Evolutionary conservation across 92 coral and sea anemone genomes (phyloP), one percentile per base, ranked within the genome.

Genomic region (Phenganax stokvisi): DNA sequence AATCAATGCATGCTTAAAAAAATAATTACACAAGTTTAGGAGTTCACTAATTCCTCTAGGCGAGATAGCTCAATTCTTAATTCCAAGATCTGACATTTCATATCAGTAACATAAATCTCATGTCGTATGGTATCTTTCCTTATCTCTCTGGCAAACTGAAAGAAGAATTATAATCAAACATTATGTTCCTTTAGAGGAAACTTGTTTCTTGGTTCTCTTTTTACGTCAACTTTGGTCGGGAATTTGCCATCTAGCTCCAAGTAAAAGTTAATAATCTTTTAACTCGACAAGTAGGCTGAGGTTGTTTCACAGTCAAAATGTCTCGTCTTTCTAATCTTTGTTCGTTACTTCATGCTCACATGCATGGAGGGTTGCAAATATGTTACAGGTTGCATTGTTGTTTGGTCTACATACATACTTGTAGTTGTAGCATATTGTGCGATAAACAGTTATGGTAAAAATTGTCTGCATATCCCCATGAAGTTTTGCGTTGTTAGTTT

Each of bases 111-210:
- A 20, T 30, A 51, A 44, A 63, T 64, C 52, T 79, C 74, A 56
- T 28, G 63, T 63, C 47, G 54, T 17, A 79, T 31, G 10, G 57
- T 52, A 63, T 79, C 74, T 52, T 65, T 79, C 57, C 53, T 28
- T 73, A 79, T 63, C 29, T 79, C 74, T 65, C n/a, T 53, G 74
- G 83, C 73, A 37, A 79, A 55, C 83, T 79, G 51, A 65, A 63
- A 12, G 3, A 10, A 3, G 27, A 27, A 65, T 65, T 65, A 20
- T n/a, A 54, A 44, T 37, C 16, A 31, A 57, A 61, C 25, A 57
- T 59, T 13, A 1, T 59, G 16, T 59, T 59, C n/a, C 7, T 59
- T 3, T 20, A 59, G 3, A 59, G 16, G 7, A 59, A 59, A 20
- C 2, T 13, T 20, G 16, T 59, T 59, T 59, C 16, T 6, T 59